phyloP scores from a whole-genome alignment of 2,888 invertebrate species.

The Bruchidius siliquastri region DNA sequence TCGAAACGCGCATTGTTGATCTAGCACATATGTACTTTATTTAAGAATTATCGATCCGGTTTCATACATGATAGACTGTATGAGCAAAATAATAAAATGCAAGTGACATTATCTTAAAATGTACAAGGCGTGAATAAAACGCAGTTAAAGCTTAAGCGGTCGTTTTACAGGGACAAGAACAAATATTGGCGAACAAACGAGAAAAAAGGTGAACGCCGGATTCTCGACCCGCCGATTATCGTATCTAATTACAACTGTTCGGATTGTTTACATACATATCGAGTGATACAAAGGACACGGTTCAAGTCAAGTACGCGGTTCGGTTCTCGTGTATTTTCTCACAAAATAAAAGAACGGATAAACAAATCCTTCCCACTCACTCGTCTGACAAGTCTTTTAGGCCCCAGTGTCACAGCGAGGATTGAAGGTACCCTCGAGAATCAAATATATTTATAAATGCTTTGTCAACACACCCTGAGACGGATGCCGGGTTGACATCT shows the following conservation, averaged over 20 bases:
- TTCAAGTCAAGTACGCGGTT: not conserved
- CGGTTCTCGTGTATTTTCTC: not conserved
- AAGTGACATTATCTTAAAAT: no score
- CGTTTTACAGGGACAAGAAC: not conserved
- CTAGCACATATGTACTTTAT: no score
- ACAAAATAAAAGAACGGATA: not conserved
- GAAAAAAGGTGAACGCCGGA: not conserved
- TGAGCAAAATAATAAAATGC: no score
- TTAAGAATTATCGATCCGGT: no score
- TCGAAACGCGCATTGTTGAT: no score
- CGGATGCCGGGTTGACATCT: not conserved
- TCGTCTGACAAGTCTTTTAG: no score
- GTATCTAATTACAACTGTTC: not conserved
- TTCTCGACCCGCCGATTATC: not conserved
- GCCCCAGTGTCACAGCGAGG: not conserved
- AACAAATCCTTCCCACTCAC: not conserved
- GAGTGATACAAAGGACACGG: not conserved
- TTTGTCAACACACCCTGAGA: not conserved
- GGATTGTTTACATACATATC: not conserved
- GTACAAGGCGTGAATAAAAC: not conserved
- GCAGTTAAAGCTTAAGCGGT: not conserved
- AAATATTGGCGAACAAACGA: not conserved
- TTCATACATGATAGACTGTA: no score
- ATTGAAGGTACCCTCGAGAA: not conserved
- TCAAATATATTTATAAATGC: not conserved